Base-by-base conservation (phyloP, 2,888 invertebrate genomes). In the Nysson spinosus region DNA sequence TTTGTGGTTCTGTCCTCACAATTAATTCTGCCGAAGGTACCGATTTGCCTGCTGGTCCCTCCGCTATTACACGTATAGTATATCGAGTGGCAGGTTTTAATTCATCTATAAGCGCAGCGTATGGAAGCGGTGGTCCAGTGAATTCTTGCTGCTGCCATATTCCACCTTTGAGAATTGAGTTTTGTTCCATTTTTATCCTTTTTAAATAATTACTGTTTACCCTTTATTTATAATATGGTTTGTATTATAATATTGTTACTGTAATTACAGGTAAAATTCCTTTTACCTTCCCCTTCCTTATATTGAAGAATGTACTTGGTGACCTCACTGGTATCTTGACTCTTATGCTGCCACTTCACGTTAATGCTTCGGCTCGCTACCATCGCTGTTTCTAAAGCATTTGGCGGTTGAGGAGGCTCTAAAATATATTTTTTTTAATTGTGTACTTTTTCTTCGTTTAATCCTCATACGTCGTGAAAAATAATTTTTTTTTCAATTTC, bases 331-430 rank as follows among this genome's bases (percentile, higher is more conserved):
- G 93, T 90, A 75, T 93, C 93, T 55, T 91, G 90, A 42, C 89
- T 89, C 82, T 90, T 91, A 70, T 91, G 92, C 72, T 92, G 91
- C 95, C 95, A 95, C 77, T 93, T 92, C n/a, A 95, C 87, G 78
- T 92, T 92, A 9, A 93, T 92, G 7, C 92, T 91, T 37, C 93
- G 89, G 82, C 94, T 94, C 43, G 91, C 91, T 2, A 92, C 90
- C 89, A 92, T 91, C 5, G 92, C 90, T 9, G 93, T 90, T 84
- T 92, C 92, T 42, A 94, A 81, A 54, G 91, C 90, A 47, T 89
- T 90, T 6, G 94, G 93, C 46, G 92, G 90, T 73, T 92, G 91
- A 3, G 95, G 93, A 1, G 93, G 93, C 83, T 95, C 95, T 91
- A 42, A 16, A 57, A 17, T 4, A n/a, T 19, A 35, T 26, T 19